These are phyloP conservation scores for Chrysemys picta DNA, from an alignment of 2,113 vertebrate species.

Conservation along the genomic window DNA sequence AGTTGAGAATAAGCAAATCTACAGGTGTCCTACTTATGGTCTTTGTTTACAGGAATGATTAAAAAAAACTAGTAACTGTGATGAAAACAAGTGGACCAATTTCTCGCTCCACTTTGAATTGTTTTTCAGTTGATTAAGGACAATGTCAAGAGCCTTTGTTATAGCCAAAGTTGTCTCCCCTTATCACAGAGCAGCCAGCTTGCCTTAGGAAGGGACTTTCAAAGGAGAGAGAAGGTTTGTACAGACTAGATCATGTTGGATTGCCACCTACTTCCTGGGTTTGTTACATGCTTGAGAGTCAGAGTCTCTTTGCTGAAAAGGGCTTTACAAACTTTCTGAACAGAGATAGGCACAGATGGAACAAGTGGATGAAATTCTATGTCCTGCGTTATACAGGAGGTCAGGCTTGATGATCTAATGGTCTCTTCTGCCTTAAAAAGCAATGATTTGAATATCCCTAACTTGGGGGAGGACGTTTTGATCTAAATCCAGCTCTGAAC, in stretches of 20 bases:
- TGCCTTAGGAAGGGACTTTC: neutral
- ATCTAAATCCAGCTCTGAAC: neutral
- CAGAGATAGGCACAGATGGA: neutral
- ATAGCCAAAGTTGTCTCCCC: neutral
- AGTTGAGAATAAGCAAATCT: slow-evolving; percentile 22
- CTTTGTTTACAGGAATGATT: slow-evolving; percentile 40
- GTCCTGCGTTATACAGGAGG: neutral
- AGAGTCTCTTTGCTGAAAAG: neutral
- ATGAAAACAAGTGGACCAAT: slow-evolving; percentile 64
- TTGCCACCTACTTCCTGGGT: neutral
- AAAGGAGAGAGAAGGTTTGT: neutral
- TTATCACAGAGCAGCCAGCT: neutral
- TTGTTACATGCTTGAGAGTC: neutral
- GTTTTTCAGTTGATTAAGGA: slow-evolving; percentile 52
- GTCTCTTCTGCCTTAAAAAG: neutral
- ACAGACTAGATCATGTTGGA: neutral
- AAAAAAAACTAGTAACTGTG: slow-evolving; percentile 68
- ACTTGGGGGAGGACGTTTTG: neutral
- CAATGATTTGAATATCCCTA: neutral
- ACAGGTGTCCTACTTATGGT: slow-evolving; percentile 32
- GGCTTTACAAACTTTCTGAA: neutral
- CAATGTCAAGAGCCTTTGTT: neutral
- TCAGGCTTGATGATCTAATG: neutral
- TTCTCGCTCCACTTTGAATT: slow-evolving; percentile 62
- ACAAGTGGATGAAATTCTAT: neutral